Conservation (phyloP, 2,888 invertebrate genomes). For the Anthoptus insignis region DNA sequence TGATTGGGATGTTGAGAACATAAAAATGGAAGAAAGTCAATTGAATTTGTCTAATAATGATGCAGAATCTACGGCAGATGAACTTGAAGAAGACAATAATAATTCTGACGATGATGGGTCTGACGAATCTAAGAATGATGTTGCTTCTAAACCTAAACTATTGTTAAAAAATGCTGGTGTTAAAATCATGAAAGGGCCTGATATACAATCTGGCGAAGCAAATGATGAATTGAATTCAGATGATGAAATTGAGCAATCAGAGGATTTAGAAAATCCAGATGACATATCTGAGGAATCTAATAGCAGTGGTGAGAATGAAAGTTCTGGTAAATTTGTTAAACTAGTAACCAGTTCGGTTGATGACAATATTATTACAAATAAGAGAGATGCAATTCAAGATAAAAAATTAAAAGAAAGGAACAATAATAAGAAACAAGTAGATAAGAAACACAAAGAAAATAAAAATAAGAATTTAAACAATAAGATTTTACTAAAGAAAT, state of each 20-base stretch:
- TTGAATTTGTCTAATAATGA: conserved; percentile 21
- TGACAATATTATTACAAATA: conserved; percentile 20
- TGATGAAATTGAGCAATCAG: conserved; percentile 30
- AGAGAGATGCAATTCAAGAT: conserved; percentile 23
- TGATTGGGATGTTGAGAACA: conserved; percentile 67
- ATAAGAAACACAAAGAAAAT: conserved; percentile 63
- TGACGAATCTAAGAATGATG: conserved; percentile 34
- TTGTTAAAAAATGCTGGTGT: conserved; percentile 27
- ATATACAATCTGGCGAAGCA: conserved; percentile 32
- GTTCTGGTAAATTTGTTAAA: conserved; percentile 30
- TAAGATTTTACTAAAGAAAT: conserved; percentile 68
- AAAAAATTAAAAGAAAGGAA: conserved; percentile 23
- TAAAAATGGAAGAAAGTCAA: conserved; percentile 21
- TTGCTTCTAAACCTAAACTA: conserved; percentile 18
- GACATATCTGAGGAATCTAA: neutral
- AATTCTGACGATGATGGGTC: conserved; percentile 33
- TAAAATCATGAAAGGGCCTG: conserved; percentile 33
- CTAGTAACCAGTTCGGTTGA: neutral
- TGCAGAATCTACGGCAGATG: conserved; percentile 42
- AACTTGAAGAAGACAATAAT: conserved; percentile 41
- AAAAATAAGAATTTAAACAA: conserved; percentile 76
- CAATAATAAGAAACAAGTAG: conserved; percentile 40
- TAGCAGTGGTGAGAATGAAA: conserved; percentile 8
- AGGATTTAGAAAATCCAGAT: neutral
- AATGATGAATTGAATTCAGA: conserved; percentile 33